Evolutionary conservation across 2,888 invertebrate genomes (phyloP).

Genomic region (Aleiodes testaceus): DNA sequence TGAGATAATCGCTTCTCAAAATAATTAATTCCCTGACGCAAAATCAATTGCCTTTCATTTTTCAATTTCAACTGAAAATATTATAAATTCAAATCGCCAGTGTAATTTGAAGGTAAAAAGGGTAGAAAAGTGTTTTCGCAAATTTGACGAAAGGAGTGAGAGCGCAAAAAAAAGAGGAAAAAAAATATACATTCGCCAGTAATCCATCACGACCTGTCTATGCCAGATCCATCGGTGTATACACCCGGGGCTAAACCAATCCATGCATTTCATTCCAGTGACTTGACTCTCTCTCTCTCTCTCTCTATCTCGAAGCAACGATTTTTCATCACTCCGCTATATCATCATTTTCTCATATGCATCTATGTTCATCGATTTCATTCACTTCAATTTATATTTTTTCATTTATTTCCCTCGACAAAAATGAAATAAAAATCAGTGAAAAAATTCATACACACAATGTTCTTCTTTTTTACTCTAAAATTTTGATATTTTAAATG

Average conservation of each 20-base stretch:
- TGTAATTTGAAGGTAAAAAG: conserved; percentile 35
- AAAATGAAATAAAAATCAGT: too few relatives aligned
- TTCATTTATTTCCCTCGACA: neutral
- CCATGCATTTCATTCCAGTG: conserved; percentile 71
- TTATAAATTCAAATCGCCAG: neutral
- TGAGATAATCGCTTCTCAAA: too few relatives aligned
- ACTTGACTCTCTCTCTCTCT: conserved; percentile 59
- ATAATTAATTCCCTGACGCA: too few relatives aligned
- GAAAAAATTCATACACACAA: too few relatives aligned
- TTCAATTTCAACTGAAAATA: too few relatives aligned
- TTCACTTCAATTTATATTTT: neutral
- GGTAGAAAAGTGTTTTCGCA: conserved; percentile 29
- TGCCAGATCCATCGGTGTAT: conserved; percentile 60
- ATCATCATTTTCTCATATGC: conserved; percentile 38
- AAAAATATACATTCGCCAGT: conserved; percentile 58
- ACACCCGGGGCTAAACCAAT: conserved; percentile 69
- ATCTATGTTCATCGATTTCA: conserved; percentile 66
- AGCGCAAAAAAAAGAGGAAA: conserved; percentile 33
- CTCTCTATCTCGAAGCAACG: conserved; percentile 55
- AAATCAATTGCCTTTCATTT: too few relatives aligned
- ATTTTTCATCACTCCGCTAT: conserved; percentile 66
- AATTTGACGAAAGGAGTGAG: conserved; percentile 23
- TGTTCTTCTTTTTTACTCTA: neutral
- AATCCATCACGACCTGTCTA: conserved; percentile 71
- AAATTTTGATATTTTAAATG: neutral